Evolutionary conservation across 2,113 vertebrate genomes (phyloP), one percentile per base, ranked within the genome.

Genomic region (Nothocercus julius): DNA sequence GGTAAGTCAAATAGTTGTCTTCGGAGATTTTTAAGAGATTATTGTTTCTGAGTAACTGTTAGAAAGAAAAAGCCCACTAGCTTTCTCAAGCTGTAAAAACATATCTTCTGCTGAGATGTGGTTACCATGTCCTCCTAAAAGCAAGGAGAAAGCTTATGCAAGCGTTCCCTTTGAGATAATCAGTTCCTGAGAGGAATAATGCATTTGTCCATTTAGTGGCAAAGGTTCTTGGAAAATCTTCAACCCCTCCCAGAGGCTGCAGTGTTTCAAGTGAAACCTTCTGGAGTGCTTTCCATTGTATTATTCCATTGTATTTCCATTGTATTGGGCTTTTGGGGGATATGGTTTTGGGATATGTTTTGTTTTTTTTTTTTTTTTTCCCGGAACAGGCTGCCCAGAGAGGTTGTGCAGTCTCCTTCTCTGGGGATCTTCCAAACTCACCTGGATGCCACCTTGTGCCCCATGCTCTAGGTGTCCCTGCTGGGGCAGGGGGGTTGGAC

Each of bases 1-100:
- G 99, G 99, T 99, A 97, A 96, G 97, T 92, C 28, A 18, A 40
- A 34, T 42, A 87, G 30, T 76, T 67, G 45, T 59, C 36, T 51
- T 15, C 24, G 40, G 47, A 58, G 44, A 19, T 19, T 83, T 89
- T 79, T 53, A 28, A 36, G 63, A 72, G 13, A 42, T 54, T 2
- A 3, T 18, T 54, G 11, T 51, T 58, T 88, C 74, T 87, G 63
- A 45, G 24, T 5, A 7, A 51, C 56, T 54, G 59, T 21, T 82
- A 24, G 47, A 90, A 80, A 95, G 38, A 66, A 25, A 11, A 49
- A 21, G 24, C 5, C 59, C 5, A 28, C 42, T 58, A 40, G 8
- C 40, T 94, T 79, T 69, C 7, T 77, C 78, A 11, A 73, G 40
- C n/a, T 76, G 20, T 15, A 70, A 56, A 89, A 56, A 28, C 42